A percentile compares a stretch with the other conserved stretches of the same genome.
Evolutionary conservation across 2,888 invertebrate species (phyloP).

Genomic region (Phorcus lineatus): DNA sequence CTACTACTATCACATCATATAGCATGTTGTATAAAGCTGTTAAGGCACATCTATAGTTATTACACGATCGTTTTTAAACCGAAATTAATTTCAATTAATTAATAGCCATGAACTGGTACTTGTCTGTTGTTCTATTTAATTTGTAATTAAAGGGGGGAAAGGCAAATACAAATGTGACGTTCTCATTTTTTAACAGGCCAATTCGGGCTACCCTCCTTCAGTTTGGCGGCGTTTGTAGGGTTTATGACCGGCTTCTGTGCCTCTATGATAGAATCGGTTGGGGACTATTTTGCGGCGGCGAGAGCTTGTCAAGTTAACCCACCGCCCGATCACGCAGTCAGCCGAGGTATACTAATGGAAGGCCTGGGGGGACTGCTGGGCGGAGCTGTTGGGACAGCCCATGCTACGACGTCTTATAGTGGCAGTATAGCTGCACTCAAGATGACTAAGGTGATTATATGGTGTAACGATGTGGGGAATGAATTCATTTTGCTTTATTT

Average conservation of each 20-base stretch:
- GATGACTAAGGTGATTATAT: slow-evolving; percentile 36
- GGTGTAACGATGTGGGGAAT: too few relatives aligned
- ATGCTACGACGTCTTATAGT: slow-evolving; percentile 64
- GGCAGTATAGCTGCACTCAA: slow-evolving; percentile 49
- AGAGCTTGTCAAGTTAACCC: slow-evolving; percentile 45
- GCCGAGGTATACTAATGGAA: slow-evolving; percentile 62
- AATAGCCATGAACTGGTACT: too few relatives aligned
- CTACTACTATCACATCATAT: too few relatives aligned
- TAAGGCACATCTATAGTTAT: too few relatives aligned
- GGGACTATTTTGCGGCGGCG: slow-evolving; percentile 61
- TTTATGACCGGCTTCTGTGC: slow-evolving; percentile 56
- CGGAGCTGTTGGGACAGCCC: slow-evolving; percentile 59
- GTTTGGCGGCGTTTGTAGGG: slow-evolving; percentile 52
- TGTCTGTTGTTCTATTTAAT: too few relatives aligned
- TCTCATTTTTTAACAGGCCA: slow-evolving; percentile 52
- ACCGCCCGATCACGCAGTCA: slow-evolving; percentile 61
- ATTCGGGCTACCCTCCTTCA: slow-evolving; percentile 58
- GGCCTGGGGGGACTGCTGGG: slow-evolving; percentile 58
- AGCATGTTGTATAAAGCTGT: too few relatives aligned
- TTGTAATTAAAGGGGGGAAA: neutral
- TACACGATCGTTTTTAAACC: too few relatives aligned
- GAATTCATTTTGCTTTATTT: too few relatives aligned
- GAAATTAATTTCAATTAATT: too few relatives aligned
- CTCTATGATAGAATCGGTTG: slow-evolving; percentile 61
- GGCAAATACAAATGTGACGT: too few relatives aligned